Evolutionary conservation across 2,113 vertebrate genomes (phyloP), one percentile per base, ranked within the genome.

Genomic region (Synchiropus splendidus): DNA sequence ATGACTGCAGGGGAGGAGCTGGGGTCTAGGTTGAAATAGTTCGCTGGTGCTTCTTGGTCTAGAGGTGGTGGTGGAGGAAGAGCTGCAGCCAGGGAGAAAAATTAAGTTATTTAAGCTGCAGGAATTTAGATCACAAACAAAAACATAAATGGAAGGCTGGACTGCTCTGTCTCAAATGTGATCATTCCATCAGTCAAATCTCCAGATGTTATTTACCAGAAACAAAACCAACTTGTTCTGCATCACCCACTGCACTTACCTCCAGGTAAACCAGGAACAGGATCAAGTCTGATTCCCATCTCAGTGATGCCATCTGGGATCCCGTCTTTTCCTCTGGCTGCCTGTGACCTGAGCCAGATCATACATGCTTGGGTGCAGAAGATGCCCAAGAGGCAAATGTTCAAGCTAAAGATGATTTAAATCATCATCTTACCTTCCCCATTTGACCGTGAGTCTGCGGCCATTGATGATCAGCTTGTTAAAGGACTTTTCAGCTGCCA

Each of bases 381-480:
- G n/a, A n/a, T n/a, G n/a, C n/a, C n/a, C n/a, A n/a, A n/a, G n/a
- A n/a, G n/a, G n/a, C n/a, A n/a, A n/a, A n/a, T n/a, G n/a, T n/a
- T n/a, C n/a, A n/a, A n/a, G n/a, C n/a, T n/a, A n/a, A n/a, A n/a
- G n/a, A n/a, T n/a, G n/a, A n/a, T n/a, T n/a, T n/a, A n/a, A n/a
- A n/a, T n/a, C n/a, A 45, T 43, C 2, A 36, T 54, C 86, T 81
- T 54, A 96, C 95, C 94, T 90, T 78, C 95, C 95, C 95, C 95
- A 99, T 16, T 99, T 99, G 66, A 99, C 94, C 0, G 96, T 98
- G 40, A 99, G 92, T 21, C 95, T 85, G 14, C 92, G 89, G 8
- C 94, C 94, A 0, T 97, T 94, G 58, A 99, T 89, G 33, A 99
- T 99, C 44, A 99, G 86, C 48, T 99, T 99, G 72, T 99, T 99